phyloP scores from a whole-genome alignment of 2,888 invertebrate species.

The Boloria euphrosyne region DNA sequence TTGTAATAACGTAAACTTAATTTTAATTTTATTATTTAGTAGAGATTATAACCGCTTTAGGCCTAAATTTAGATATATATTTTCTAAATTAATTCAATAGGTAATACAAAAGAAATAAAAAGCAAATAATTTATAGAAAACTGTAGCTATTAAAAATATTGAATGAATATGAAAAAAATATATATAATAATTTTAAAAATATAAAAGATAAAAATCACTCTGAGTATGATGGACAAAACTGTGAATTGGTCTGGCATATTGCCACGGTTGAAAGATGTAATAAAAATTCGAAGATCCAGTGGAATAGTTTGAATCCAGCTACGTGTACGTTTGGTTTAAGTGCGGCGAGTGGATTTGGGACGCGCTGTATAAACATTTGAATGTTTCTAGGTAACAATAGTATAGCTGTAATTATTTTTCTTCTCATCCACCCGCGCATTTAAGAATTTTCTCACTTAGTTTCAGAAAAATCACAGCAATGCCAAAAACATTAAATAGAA shows the following conservation, averaged over 20 bases:
- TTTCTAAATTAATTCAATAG: no score
- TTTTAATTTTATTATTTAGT: no score
- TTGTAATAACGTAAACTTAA: no score
- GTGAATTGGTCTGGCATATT: conserved; percentile 61
- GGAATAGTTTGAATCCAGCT: conserved; percentile 54
- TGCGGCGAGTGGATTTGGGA: conserved; percentile 23
- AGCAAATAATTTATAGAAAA: no score
- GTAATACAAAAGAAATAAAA: no score
- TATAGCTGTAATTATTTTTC: conserved; percentile 14
- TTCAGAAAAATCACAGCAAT: conserved; percentile 42
- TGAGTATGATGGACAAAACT: conserved; percentile 60
- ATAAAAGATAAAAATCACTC: conserved; percentile 49
- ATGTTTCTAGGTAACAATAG: conserved; percentile 21
- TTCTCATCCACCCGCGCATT: conserved; percentile 1
- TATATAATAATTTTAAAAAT: conserved; percentile 9
- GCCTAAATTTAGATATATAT: no score
- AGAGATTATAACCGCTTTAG: no score
- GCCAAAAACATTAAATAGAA: conserved; percentile 63
- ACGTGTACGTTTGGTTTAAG: conserved; percentile 41
- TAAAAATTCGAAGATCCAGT: conserved; percentile 72
- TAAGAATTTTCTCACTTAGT: conserved; percentile 1
- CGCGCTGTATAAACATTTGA: conserved; percentile 22
- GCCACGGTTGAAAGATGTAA: conserved; percentile 71
- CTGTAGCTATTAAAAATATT: no score
- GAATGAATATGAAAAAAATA: no score